Conservation (phyloP, 2,888 invertebrate genomes). For the Unio pictorum region DNA sequence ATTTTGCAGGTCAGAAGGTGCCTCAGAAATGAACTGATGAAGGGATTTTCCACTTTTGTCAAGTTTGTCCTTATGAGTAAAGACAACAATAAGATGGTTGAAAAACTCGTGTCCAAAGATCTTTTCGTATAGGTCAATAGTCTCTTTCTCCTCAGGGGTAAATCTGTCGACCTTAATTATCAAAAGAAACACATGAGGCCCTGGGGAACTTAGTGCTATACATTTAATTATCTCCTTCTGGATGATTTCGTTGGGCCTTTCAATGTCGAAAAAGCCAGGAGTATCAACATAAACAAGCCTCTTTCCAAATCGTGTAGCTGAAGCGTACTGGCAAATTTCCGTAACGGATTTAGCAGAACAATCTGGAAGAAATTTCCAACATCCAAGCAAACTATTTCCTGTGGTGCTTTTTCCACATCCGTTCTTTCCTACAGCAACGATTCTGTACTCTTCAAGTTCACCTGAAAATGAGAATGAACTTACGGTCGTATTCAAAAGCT, state of each 20-base stretch:
- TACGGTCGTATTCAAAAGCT: no score
- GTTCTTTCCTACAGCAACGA: slow-evolving; percentile 20
- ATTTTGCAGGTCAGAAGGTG: no score
- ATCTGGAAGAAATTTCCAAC: slow-evolving; percentile 7
- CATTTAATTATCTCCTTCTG: slow-evolving; percentile 9
- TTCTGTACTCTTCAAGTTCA: not conserved
- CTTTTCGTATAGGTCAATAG: slow-evolving; percentile 10
- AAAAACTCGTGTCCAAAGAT: slow-evolving; percentile 11
- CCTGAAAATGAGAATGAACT: no score
- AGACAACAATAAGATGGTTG: slow-evolving; percentile 11
- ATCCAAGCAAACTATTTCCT: slow-evolving; percentile 16
- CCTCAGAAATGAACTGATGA: no score
- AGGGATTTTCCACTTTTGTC: not conserved
- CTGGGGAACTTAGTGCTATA: slow-evolving; percentile 11
- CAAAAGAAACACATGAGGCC: slow-evolving; percentile 17
- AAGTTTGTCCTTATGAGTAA: slow-evolving; percentile 13
- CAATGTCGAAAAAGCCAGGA: slow-evolving; percentile 21
- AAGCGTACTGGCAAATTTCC: slow-evolving; percentile 5
- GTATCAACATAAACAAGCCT: slow-evolving; percentile 16
- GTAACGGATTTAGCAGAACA: slow-evolving; percentile 6
- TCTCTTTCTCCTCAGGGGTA: slow-evolving; percentile 12
- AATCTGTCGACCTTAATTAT: slow-evolving; percentile 14
- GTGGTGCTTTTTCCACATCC: slow-evolving; percentile 23
- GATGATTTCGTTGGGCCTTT: slow-evolving; percentile 5
- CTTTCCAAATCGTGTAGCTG: slow-evolving; percentile 7